Evolutionary conservation across 2,797 vertebrate genomes (phyloP), one percentile per base, ranked within the genome.

Genomic region (Rhinophrynus dorsalis): DNA sequence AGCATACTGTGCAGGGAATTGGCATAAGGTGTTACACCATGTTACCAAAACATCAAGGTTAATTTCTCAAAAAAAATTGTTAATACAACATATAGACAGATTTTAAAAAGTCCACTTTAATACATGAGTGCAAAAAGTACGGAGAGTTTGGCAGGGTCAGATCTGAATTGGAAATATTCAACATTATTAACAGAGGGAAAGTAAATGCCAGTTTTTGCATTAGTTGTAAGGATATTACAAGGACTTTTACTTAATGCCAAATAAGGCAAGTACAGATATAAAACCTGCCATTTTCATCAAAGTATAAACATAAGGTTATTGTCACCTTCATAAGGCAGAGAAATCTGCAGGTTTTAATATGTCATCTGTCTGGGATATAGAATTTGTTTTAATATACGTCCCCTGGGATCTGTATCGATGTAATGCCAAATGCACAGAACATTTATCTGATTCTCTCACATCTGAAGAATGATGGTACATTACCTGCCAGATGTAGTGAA

Each of bases 171-270:
- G 54, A 58, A 42, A 59, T 73, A 44, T 42, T 55, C 42, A n/a
- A 6, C 69, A 30, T 66, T 73, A 73, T 73, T 66, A 63, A 59
- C 30, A 50, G 33, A 15, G 12, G 26, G 48, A 65, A 73, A 52
- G 69, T 73, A 73, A 73, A 73, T 73, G 69, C 61, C 69, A 73
- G 27, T 21, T 60, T 66, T 73, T 73, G 69, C 69, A 73, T 73
- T 47, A 5, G 5, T 38, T 56, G 61, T 63, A 66, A 59, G 69
- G 61, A 60, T 73, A 73, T 73, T 66, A 57, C 61, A 66, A 59
- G 61, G 69, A 59, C 54, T 51, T 73, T 21, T 7, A 56, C 20
- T 30, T 44, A 65, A 58, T 64, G 68, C 68, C 68, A 42, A 58
- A 58, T 58, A 64, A 48, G 10, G 38, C 42, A 30, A 9, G 44